These are phyloP conservation scores for Sylvicola cinctus DNA, from an alignment of 2,888 invertebrate genomes.

Conservation along the genomic window DNA sequence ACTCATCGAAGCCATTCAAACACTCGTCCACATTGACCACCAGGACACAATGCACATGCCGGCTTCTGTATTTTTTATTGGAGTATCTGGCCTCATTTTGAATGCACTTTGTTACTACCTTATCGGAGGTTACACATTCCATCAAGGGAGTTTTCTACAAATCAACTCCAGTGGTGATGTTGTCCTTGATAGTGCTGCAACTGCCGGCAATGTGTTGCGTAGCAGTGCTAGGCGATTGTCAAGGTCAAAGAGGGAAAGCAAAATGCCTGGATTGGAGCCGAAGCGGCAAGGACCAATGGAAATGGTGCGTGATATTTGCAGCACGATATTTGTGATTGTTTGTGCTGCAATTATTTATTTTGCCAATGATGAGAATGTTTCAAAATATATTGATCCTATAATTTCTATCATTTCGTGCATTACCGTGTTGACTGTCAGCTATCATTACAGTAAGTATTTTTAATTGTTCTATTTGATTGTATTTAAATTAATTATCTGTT, in stretches of 20 bases:
- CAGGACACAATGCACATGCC: constrained; percentile 55
- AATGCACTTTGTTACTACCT: constrained; percentile 60
- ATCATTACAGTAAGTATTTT: constrained; percentile 53
- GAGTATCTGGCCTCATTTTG: constrained; percentile 44
- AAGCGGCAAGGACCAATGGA: constrained; percentile 35
- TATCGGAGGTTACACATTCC: constrained; percentile 59
- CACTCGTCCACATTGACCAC: constrained; percentile 51
- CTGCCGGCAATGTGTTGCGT: constrained; percentile 17
- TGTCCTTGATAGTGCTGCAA: constrained; percentile 33
- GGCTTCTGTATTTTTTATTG: constrained; percentile 49
- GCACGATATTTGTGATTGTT: constrained; percentile 47
- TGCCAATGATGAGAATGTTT: constrained; percentile 32
- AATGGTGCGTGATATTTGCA: constrained; percentile 38
- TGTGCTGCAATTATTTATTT: constrained; percentile 39
- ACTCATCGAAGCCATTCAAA: constrained; percentile 61
- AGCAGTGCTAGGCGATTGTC: constrained; percentile 28
- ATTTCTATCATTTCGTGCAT: constrained; percentile 55
- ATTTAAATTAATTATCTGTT: background rate
- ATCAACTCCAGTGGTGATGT: constrained; percentile 39
- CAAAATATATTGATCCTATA: constrained; percentile 53
- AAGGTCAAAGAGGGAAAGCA: constrained; percentile 19
- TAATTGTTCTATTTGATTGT: background rate
- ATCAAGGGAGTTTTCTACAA: constrained; percentile 47
- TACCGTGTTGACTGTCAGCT: constrained; percentile 49
- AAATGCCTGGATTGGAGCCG: constrained; percentile 11